Base-by-base conservation (phyloP, 2,113 vertebrate species). In the Picathartes gymnocephalus region DNA sequence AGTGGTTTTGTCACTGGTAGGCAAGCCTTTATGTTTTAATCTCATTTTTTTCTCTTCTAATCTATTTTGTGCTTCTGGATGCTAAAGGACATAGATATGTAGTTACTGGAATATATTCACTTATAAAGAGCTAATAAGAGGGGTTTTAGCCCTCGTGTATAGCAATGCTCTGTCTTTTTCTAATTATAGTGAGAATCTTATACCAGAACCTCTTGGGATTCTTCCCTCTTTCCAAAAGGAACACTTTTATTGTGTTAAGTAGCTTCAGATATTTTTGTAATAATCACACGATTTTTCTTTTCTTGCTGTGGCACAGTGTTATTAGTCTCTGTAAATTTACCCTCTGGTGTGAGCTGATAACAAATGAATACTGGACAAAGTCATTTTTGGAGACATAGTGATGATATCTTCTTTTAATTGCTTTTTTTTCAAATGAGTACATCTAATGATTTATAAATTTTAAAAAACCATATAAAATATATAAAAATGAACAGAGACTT, bases 141-240 rank as follows among this genome's bases (percentile, higher is more conserved):
- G 2, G 1, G 11, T 74, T 85, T 81, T 81, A 84, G 40, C 11
- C 9, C 58, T 86, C 18, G 17, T 30, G 18, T 72, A 39, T 81
- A 94, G 47, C 0, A 39, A 23, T 58, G 24, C 42, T 86, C 47
- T 58, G 9, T 51, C 5, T 84, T 92, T 69, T 82, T 64, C 50
- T 93, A 84, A 90, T 60, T 78, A 78, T 21, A 74, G 20, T 53
- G 69, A 76, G 25, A 72, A 33, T 66, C 66, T 86, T 86, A 42
- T 37, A 50, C 31, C 39, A 90, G 54, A 93, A 70, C 9, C 27
- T 76, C 56, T 74, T 83, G 56, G 10, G 39, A 74, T 89, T 62
- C 17, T 82, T 79, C 31, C 11, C 5, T 54, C 3, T 87, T 92
- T 68, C 30, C 24, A 66, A 14, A 74, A 31, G 15, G 14, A 88